phyloP scores from a whole-genome alignment of 2,797 vertebrate genomes.

The Neosilurus mollespiculum region DNA sequence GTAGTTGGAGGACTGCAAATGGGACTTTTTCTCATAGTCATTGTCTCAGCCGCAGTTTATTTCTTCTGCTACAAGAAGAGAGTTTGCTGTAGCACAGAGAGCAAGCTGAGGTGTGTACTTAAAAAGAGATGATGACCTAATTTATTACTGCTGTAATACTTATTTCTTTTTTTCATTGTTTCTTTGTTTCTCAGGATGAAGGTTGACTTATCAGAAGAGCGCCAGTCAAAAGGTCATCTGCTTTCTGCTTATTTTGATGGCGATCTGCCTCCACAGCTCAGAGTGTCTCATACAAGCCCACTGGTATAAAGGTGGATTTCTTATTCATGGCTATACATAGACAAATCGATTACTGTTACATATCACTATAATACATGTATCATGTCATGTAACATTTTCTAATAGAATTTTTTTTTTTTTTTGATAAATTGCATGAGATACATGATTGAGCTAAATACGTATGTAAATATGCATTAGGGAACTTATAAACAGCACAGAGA shows the following conservation, averaged over 20 bases:
- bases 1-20: conserved; percentile 64
- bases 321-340: background rate
- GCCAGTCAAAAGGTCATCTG: background rate
- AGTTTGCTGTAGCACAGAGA: background rate
- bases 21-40: conserved; percentile 63
- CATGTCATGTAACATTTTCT: background rate
- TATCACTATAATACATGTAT: too few species aligned
- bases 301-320: conserved; percentile 39
- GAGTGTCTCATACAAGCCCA: conserved; percentile 45
- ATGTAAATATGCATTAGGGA: too few species aligned
- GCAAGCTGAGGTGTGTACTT: conserved; percentile 52
- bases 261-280: conserved; percentile 22
- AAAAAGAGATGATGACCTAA: background rate
- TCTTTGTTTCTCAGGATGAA: conserved; percentile 2
- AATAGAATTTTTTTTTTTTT: background rate
- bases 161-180: background rate
- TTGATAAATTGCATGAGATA: background rate
- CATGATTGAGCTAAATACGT: too few species aligned
- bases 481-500: too few species aligned
- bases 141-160: background rate
- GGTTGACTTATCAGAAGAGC: background rate
- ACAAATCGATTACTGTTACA: background rate
- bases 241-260: conserved; percentile 4
- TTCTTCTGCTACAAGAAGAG: conserved; percentile 62
- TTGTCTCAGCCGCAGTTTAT: conserved; percentile 54